These are phyloP conservation scores for Collichthys lucidus DNA, from an alignment of 2,113 vertebrate genomes.

Conservation along the genomic window DNA sequence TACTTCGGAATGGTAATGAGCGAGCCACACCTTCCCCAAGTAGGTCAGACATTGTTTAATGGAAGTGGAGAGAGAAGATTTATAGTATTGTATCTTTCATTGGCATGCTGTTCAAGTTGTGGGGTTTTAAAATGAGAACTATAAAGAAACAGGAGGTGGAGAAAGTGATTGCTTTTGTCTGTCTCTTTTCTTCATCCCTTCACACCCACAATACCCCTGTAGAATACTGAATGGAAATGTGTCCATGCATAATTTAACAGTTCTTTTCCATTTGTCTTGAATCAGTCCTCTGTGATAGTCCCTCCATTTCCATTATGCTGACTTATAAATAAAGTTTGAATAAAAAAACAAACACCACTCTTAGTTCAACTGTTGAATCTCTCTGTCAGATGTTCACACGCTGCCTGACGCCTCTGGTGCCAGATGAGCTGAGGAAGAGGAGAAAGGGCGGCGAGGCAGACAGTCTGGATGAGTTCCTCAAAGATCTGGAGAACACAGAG, in stretches of 20 bases:
- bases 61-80: slow-evolving; percentile 20
- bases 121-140: slow-evolving; percentile 50
- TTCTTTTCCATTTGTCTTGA: slow-evolving; percentile 24
- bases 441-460: slow-evolving; percentile 98
- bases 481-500: slow-evolving; percentile 98
- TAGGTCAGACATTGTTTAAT: slow-evolving; percentile 31
- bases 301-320: neutral
- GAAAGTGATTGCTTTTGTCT: slow-evolving; percentile 53
- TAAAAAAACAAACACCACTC: neutral
- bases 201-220: slow-evolving; percentile 19
- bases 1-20: neutral
- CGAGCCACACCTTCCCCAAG: slow-evolving; percentile 2
- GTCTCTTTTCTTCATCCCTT: slow-evolving; percentile 22
- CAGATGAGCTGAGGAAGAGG: slow-evolving; percentile 96
- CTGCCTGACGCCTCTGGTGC: slow-evolving; percentile 97
- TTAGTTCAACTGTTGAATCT: neutral
- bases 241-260: slow-evolving; percentile 56
- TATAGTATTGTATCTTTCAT: slow-evolving; percentile 37
- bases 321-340: neutral
- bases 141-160: slow-evolving; percentile 32
- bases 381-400: slow-evolving; percentile 94
- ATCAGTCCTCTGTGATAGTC: neutral
- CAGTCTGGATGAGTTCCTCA: slow-evolving; percentile 97
- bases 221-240: slow-evolving; percentile 57
- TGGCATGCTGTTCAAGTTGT: slow-evolving; percentile 53